Conservation (phyloP, 2,797 vertebrate species). For the Centroberyx gerrardi region DNA sequence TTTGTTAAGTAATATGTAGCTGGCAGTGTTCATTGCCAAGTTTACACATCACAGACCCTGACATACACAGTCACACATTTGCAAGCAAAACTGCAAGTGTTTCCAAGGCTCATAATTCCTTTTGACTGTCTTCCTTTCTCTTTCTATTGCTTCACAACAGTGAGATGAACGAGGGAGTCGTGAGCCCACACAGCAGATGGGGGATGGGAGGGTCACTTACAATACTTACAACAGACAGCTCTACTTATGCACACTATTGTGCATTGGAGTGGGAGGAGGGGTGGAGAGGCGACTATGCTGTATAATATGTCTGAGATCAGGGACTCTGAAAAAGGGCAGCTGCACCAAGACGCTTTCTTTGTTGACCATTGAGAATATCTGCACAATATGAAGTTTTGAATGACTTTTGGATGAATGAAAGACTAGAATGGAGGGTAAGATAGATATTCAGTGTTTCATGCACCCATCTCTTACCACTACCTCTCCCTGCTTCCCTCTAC, state of each 20-base stretch:
- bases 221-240: background rate
- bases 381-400: background rate
- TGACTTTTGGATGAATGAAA: background rate
- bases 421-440: background rate
- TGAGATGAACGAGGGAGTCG: too few species aligned
- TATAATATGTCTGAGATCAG: background rate
- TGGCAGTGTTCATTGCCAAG: too few species aligned
- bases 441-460: background rate
- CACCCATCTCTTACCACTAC: background rate
- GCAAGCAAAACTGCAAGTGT: too few species aligned
- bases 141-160: too few species aligned
- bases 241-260: background rate
- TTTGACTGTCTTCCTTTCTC: too few species aligned
- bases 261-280: background rate
- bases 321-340: background rate
- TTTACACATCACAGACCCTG: too few species aligned
- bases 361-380: background rate
- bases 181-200: too few species aligned
- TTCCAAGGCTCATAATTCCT: too few species aligned
- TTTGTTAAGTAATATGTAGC: too few species aligned
- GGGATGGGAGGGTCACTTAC: too few species aligned
- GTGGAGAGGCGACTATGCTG: background rate
- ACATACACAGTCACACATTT: too few species aligned
- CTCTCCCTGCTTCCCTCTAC: background rate
- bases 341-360: background rate